Evolutionary conservation across 1,140 invertebrate genomes (phyloP).

Genomic region (Drosophila ambigua): DNA sequence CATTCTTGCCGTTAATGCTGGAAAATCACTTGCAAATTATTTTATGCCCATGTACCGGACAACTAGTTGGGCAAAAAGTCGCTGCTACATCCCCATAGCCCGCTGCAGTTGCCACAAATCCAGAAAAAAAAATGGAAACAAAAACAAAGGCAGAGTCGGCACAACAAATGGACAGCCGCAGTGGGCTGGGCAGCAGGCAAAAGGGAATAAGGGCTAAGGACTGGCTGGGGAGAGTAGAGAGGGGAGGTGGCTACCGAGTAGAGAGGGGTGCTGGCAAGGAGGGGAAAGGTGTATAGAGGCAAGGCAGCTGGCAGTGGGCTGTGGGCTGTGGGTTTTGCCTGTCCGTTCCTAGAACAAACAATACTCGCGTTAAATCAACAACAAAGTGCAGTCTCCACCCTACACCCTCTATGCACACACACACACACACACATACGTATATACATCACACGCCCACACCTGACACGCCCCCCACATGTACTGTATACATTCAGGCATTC

Average conservation of each 20-base stretch:
- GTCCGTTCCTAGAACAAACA: slow-evolving; percentile 31
- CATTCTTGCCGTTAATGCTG: slow-evolving; percentile 62
- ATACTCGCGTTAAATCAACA: slow-evolving; percentile 59
- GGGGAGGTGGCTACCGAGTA: not conserved
- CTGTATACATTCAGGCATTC: not conserved
- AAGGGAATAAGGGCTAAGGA: not conserved
- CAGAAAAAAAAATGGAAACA: slow-evolving; percentile 19
- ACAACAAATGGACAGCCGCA: slow-evolving; percentile 42
- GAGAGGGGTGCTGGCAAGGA: too few relatives aligned
- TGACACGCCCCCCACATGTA: slow-evolving; percentile 21
- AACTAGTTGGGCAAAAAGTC: slow-evolving; percentile 32
- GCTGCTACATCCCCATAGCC: not conserved
- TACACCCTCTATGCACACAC: slow-evolving; percentile 13
- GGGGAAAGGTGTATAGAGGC: too few relatives aligned
- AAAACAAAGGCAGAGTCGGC: slow-evolving; percentile 41
- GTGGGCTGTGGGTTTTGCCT: too few relatives aligned
- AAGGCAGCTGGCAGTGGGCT: too few relatives aligned
- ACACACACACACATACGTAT: not conserved
- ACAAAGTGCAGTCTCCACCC: slow-evolving; percentile 43
- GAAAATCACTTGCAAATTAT: slow-evolving; percentile 69
- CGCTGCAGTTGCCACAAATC: slow-evolving; percentile 7
- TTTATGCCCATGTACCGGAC: slow-evolving; percentile 46
- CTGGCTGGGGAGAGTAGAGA: not conserved
- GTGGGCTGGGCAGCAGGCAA: not conserved
- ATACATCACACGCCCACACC: too few relatives aligned